Conservation (phyloP, 2,888 invertebrate species). For the Coleophora flavipennella region DNA sequence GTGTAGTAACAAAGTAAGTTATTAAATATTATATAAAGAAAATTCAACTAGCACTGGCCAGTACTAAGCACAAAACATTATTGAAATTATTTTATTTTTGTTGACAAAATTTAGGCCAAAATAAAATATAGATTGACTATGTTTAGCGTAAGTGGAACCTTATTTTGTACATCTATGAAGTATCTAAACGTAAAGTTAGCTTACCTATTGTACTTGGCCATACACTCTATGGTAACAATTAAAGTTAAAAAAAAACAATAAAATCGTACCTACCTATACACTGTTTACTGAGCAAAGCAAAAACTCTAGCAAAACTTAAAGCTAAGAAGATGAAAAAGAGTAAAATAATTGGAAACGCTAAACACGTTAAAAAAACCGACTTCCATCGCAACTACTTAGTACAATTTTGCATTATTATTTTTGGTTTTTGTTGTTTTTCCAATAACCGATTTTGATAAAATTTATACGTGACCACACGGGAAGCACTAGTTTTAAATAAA, state of each 20-base stretch:
- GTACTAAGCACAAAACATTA: conserved; percentile 26
- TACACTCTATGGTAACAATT: conserved; percentile 68
- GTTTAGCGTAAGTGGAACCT: conserved; percentile 31
- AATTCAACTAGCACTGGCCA: conserved; percentile 56
- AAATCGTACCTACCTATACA: conserved; percentile 35
- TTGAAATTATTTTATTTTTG: conserved; percentile 1
- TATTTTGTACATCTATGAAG: conserved; percentile 52
- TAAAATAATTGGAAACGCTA: too few species aligned
- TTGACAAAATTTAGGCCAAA: conserved; percentile 28
- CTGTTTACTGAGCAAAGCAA: conserved; percentile 48
- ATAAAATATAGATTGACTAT: conserved; percentile 12
- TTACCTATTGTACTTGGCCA: conserved; percentile 64
- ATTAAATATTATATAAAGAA: conserved; percentile 29
- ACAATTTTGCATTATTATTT: too few species aligned
- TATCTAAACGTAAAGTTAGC: conserved; percentile 47
- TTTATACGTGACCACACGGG: too few species aligned
- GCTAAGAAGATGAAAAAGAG: conserved; percentile 17
- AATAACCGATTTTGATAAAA: too few species aligned
- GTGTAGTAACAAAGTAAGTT: conserved; percentile 34
- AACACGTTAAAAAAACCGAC: too few species aligned
- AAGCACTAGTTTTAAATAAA: too few species aligned
- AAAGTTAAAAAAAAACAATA: conserved; percentile 32
- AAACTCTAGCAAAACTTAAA: conserved; percentile 1
- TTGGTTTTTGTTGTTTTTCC: too few species aligned
- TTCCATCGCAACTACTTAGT: too few species aligned